Conservation (phyloP, 2,888 invertebrate genomes). For the Dorcus hopei region DNA sequence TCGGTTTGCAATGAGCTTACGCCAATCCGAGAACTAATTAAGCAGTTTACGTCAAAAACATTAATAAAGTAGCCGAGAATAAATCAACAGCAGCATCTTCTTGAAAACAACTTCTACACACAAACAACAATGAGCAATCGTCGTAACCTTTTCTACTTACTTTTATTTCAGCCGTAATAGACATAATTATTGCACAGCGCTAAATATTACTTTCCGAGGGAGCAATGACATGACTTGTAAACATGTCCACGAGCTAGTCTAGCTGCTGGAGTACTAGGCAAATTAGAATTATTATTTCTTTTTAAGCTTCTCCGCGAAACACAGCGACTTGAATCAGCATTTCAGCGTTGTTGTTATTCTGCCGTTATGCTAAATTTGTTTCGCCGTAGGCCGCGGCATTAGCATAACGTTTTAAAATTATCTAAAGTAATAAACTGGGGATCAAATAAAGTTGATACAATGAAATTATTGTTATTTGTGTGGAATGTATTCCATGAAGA, state of each 20-base stretch:
- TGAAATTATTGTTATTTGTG: too few relatives aligned
- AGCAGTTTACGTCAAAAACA: neutral
- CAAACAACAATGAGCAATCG: slow-evolving; percentile 1
- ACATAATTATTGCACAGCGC: neutral
- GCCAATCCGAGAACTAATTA: too few relatives aligned
- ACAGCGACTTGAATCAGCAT: neutral
- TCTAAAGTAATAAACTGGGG: too few relatives aligned
- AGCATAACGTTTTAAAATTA: too few relatives aligned
- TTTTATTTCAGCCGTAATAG: neutral
- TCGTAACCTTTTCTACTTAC: neutral
- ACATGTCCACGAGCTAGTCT: neutral
- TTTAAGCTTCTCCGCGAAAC: neutral
- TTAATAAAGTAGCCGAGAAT: neutral
- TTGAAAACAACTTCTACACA: neutral
- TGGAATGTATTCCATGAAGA: too few relatives aligned
- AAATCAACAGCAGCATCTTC: neutral
- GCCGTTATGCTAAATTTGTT: too few relatives aligned
- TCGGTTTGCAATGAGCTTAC: too few relatives aligned
- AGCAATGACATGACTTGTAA: slow-evolving; percentile 1
- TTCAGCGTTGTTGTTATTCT: neutral
- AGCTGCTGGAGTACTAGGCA: neutral
- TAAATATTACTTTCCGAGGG: slow-evolving; percentile 1
- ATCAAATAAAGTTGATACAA: too few relatives aligned
- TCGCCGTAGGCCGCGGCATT: too few relatives aligned
- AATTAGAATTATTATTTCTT: neutral